Percentiles rank a stretch among this genome's conserved stretches.
Evolutionary conservation across 2,888 invertebrate species (phyloP).

Genomic region (Sinhomidia bicolor): DNA sequence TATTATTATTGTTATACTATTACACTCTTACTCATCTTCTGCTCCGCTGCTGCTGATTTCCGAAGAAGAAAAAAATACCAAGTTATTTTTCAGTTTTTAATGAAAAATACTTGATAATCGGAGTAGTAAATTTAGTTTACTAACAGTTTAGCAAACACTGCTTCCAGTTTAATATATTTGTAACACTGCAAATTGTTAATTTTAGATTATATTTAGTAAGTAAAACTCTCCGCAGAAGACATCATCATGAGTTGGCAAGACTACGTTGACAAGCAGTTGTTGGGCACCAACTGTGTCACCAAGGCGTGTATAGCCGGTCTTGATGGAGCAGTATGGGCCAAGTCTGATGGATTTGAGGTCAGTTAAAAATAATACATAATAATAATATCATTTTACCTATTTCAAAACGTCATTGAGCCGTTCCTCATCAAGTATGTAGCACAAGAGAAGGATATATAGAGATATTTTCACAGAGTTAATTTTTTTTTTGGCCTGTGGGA

Average conservation of each 20-base stretch:
- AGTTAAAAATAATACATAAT: conserved; percentile 83
- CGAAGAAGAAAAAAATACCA: background rate
- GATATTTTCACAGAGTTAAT: background rate
- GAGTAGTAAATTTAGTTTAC: background rate
- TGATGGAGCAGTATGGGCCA: conserved; percentile 97
- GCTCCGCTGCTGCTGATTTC: conserved; percentile 11
- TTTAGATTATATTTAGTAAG: conserved; percentile 18
- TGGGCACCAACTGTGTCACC: conserved; percentile 96
- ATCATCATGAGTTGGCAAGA: conserved; percentile 96
- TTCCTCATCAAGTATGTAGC: background rate
- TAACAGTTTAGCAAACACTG: conserved; percentile 40
- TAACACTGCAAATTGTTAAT: conserved; percentile 13
- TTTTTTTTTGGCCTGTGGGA: no score
- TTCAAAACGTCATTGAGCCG: background rate
- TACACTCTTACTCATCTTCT: conserved; percentile 38
- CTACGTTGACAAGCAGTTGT: conserved; percentile 98
- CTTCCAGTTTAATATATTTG: conserved; percentile 45
- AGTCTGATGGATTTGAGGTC: conserved; percentile 96
- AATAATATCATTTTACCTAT: conserved; percentile 4
- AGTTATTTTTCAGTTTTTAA: conserved; percentile 44
- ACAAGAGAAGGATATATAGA: background rate
- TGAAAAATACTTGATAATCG: conserved; percentile 36
- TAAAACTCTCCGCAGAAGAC: conserved; percentile 22
- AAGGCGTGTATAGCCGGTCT: conserved; percentile 97
- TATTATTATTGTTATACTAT: background rate